Evolutionary conservation across 1,140 invertebrate genomes (phyloP).

Genomic region (Listronotus bonariensis): DNA sequence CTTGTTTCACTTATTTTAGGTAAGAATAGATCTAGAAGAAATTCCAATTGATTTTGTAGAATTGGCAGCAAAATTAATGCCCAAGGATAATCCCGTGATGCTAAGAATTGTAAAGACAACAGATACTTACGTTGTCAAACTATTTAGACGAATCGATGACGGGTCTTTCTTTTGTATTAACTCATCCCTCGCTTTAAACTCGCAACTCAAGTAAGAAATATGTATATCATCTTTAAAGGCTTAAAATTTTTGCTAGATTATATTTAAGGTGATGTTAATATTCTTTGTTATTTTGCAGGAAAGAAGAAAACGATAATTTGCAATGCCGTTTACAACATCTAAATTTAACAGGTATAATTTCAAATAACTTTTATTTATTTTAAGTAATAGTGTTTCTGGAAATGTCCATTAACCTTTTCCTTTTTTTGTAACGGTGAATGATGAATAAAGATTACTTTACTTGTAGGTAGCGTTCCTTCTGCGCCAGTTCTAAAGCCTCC

Average conservation of each 20-base stretch:
- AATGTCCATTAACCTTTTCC: no score
- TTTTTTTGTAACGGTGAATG: no score
- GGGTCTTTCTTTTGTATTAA: conserved; percentile 67
- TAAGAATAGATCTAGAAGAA: conserved; percentile 51
- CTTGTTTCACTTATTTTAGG: conserved; percentile 1
- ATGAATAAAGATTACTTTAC: no score
- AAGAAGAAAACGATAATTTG: no score
- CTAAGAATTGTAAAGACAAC: conserved; percentile 52
- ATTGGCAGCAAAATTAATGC: conserved; percentile 57
- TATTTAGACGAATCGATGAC: conserved; percentile 63
- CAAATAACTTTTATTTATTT: no score
- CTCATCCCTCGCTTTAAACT: conserved; percentile 61
- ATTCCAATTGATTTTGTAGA: conserved; percentile 58
- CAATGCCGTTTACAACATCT: no score
- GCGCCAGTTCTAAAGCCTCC: conserved; percentile 41
- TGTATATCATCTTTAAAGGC: neutral
- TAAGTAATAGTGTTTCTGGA: no score
- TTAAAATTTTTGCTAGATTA: no score
- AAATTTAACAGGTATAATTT: no score
- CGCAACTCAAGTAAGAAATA: conserved; percentile 40
- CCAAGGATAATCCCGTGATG: conserved; percentile 55
- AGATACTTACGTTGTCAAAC: conserved; percentile 59
- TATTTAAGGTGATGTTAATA: neutral
- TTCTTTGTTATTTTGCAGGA: neutral
- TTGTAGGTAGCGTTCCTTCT: conserved; percentile 46